These are phyloP conservation scores for Malurus melanocephalus DNA, from an alignment of 2,113 vertebrate species.

Conservation along the genomic window DNA sequence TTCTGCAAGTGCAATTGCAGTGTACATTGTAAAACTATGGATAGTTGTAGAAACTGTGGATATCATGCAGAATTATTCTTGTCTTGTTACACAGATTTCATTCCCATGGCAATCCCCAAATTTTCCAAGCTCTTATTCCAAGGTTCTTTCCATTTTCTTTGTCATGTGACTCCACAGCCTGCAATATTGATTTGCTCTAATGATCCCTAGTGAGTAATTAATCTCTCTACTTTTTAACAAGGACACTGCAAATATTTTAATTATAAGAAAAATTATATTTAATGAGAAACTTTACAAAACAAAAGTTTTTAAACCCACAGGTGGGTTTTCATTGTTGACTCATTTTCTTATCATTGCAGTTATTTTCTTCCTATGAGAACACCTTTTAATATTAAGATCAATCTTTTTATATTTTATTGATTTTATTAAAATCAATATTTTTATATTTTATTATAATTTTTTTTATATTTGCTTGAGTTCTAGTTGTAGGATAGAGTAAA, in stretches of 20 bases:
- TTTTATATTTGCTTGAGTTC: background rate
- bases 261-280: background rate
- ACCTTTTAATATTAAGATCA: background rate
- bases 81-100: background rate
- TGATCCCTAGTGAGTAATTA: background rate
- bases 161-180: accelerated
- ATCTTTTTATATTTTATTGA: background rate
- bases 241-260: background rate
- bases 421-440: background rate
- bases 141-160: background rate
- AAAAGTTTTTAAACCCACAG: background rate
- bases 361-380: background rate
- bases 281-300: background rate
- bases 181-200: background rate
- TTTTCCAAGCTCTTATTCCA: background rate
- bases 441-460: background rate
- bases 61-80: background rate
- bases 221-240: background rate
- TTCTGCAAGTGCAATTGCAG: background rate
- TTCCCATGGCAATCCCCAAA: background rate
- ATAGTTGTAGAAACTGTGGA: background rate
- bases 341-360: background rate
- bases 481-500: background rate
- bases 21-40: background rate
- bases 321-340: background rate